Conservation (phyloP, 2,888 invertebrate species). For the Peribatodes rhomboidaria region DNA sequence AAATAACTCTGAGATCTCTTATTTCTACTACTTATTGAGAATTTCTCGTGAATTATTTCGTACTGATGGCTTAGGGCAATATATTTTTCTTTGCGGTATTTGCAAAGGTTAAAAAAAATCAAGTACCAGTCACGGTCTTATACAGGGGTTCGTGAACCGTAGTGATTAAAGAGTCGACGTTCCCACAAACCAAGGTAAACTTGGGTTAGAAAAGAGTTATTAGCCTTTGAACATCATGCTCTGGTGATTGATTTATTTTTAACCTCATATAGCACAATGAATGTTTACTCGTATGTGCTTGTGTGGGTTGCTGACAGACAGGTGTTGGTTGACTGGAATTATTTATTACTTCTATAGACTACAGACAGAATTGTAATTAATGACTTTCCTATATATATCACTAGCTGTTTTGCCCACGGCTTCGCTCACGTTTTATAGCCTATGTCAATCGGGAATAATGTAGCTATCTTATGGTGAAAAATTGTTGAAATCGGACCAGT, state of each 20-base stretch:
- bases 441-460: too few relatives aligned
- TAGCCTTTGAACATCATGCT: constrained; percentile 42
- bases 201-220: constrained; percentile 49
- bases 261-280: not conserved
- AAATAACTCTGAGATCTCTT: too few relatives aligned
- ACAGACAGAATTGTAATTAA: too few relatives aligned
- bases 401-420: too few relatives aligned
- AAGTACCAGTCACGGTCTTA: constrained; percentile 53
- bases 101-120: constrained; percentile 49
- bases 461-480: too few relatives aligned
- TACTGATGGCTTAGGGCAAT: not conserved
- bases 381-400: too few relatives aligned
- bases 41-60: not conserved
- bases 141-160: constrained; percentile 60
- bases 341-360: too few relatives aligned
- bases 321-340: not conserved
- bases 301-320: not conserved
- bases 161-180: constrained; percentile 59
- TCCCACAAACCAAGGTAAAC: constrained; percentile 43
- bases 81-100: constrained; percentile 45
- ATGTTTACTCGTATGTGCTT: not conserved
- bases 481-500: too few relatives aligned
- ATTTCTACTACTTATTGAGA: too few relatives aligned
- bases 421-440: too few relatives aligned
- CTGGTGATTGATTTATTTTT: constrained; percentile 40